Conservation (phyloP, 2,888 invertebrate genomes). For the Epirrita christyi region DNA sequence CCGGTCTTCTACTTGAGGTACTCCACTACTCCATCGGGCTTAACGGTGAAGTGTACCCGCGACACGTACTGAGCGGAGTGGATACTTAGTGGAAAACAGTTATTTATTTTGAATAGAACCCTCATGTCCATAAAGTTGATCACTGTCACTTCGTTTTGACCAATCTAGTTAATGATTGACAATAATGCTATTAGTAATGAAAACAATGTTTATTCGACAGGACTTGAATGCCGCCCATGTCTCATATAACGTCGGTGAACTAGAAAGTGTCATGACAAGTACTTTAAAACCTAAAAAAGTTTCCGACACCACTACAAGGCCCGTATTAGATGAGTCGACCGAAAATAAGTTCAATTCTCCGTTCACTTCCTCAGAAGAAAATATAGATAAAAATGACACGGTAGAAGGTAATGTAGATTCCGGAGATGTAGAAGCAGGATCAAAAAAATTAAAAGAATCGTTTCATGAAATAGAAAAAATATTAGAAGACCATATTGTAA, state of each 20-base stretch:
- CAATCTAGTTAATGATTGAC: too few relatives aligned
- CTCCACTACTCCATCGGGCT: too few relatives aligned
- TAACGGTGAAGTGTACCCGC: too few relatives aligned
- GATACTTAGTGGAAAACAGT: too few relatives aligned
- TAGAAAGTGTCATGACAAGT: slow-evolving; percentile 6
- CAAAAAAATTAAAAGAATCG: slow-evolving; percentile 18
- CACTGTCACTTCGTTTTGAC: too few relatives aligned
- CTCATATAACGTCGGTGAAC: slow-evolving; percentile 22
- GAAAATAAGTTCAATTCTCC: not conserved
- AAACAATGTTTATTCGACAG: slow-evolving; percentile 5
- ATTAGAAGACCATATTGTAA: slow-evolving; percentile 17
- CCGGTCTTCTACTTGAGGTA: too few relatives aligned
- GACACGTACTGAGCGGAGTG: too few relatives aligned
- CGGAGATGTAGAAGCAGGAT: not conserved
- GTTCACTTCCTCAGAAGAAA: not conserved
- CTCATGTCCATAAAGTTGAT: too few relatives aligned
- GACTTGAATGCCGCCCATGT: slow-evolving; percentile 12
- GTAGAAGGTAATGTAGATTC: slow-evolving; percentile 1
- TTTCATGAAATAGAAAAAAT: slow-evolving; percentile 23
- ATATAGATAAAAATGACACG: not conserved
- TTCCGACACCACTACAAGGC: not conserved
- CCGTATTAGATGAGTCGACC: not conserved
- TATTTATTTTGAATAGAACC: too few relatives aligned
- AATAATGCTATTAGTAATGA: not conserved
- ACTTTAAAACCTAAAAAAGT: slow-evolving; percentile 7